Percentiles rank a stretch among this genome's conserved stretches.
phyloP scores from a whole-genome alignment of 2,113 vertebrate species.

The Lagopus leucura region DNA sequence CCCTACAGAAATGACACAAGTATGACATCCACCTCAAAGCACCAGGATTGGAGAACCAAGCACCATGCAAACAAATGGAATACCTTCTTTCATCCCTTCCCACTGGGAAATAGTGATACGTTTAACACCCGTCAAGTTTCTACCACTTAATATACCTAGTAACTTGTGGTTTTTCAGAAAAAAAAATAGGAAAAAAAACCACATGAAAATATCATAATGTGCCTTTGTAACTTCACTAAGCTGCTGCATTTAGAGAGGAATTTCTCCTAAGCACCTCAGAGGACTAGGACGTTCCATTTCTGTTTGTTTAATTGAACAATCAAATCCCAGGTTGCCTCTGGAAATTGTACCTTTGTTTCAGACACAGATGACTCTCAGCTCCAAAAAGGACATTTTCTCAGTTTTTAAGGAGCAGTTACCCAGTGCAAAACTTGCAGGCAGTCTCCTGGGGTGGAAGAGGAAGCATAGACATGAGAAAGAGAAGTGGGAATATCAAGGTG shows the following conservation, averaged over 20 bases:
- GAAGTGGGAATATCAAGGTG: neutral
- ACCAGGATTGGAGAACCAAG: neutral
- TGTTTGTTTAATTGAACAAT: neutral
- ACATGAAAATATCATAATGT: neutral
- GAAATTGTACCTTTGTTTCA: neutral
- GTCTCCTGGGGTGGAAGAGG: neutral
- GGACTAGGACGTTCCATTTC: neutral
- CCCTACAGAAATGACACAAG: accelerated
- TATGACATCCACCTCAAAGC: neutral
- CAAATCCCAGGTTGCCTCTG: neutral
- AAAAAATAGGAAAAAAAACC: neutral
- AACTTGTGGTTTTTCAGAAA: neutral
- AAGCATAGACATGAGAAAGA: neutral
- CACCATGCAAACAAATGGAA: accelerated
- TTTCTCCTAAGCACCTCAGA: neutral
- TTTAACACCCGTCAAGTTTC: neutral
- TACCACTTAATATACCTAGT: neutral
- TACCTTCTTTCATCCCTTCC: neutral
- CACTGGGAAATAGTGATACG: neutral
- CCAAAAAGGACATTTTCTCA: neutral
- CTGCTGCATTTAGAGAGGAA: neutral
- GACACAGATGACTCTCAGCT: neutral
- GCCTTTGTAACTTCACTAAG: slow-evolving; percentile 3
- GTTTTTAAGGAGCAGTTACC: neutral
- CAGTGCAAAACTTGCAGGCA: neutral